Percentiles rank a stretch among this genome's conserved stretches.
phyloP scores from a whole-genome alignment of 2,797 vertebrate genomes.

The Picus viridis region DNA sequence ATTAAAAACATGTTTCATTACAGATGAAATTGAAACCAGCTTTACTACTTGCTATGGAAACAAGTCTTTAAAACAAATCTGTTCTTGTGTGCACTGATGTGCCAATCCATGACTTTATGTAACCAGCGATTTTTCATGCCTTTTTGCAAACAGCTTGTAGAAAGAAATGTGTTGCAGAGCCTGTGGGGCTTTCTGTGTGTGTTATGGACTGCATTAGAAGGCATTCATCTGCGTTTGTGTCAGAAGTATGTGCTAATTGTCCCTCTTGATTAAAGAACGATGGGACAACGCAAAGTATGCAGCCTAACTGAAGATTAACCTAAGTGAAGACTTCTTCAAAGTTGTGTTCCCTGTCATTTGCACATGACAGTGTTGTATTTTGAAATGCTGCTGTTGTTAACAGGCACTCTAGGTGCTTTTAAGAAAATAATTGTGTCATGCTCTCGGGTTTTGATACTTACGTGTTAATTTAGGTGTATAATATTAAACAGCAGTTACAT shows the following conservation, averaged over 20 bases:
- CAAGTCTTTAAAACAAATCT: background rate
- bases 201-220: background rate
- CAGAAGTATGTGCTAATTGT: background rate
- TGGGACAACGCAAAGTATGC: background rate
- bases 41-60: background rate
- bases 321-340: background rate
- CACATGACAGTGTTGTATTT: background rate
- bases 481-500: background rate
- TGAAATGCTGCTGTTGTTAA: accelerated
- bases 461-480: background rate
- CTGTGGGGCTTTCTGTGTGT: background rate
- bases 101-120: background rate
- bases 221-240: background rate
- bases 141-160: background rate
- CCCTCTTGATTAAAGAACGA: background rate
- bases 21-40: background rate
- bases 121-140: background rate
- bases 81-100: background rate
- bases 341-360: background rate
- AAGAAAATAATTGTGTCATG: background rate
- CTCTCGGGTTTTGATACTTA: background rate
- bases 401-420: background rate
- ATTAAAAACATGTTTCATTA: background rate
- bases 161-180: background rate
- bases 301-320: background rate